A percentile compares a stretch with the other conserved stretches of the same genome.
Evolutionary conservation across 2,888 invertebrate species (phyloP).

Genomic region (Cerceris rybyensis): DNA sequence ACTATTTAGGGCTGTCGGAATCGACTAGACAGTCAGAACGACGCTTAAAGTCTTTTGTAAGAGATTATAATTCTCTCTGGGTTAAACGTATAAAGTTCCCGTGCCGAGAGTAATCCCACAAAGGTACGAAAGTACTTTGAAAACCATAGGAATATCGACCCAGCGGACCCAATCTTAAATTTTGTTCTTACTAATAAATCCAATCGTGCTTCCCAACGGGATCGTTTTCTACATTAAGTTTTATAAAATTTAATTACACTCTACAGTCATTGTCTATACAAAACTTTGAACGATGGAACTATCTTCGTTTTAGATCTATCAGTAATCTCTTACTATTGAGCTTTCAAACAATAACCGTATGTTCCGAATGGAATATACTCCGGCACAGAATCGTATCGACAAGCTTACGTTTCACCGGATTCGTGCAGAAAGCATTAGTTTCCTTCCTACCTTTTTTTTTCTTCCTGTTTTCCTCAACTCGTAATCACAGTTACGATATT

Average conservation of each 20-base stretch:
- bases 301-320: not conserved
- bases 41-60: constrained; percentile 49
- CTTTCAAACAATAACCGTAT: not conserved
- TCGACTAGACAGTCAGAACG: constrained; percentile 58
- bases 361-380: no score
- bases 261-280: no score
- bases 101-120: constrained; percentile 8
- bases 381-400: no score
- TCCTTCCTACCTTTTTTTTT: constrained; percentile 33
- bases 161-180: no score
- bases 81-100: constrained; percentile 13
- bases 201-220: no score
- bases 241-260: no score
- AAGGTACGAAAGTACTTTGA: no score
- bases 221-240: no score
- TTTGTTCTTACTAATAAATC: no score
- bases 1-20: constrained; percentile 55
- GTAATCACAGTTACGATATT: constrained; percentile 25
- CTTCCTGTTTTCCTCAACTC: constrained; percentile 1
- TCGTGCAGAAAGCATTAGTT: constrained; percentile 21
- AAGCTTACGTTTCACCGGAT: no score
- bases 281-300: no score
- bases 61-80: constrained; percentile 42
- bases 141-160: constrained; percentile 9
- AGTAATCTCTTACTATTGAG: constrained; percentile 38